Percentiles rank a stretch among this genome's conserved stretches.
These are phyloP conservation scores for Australoheros scitulus DNA, from an alignment of 2,113 vertebrate species.

Conservation along the genomic window DNA sequence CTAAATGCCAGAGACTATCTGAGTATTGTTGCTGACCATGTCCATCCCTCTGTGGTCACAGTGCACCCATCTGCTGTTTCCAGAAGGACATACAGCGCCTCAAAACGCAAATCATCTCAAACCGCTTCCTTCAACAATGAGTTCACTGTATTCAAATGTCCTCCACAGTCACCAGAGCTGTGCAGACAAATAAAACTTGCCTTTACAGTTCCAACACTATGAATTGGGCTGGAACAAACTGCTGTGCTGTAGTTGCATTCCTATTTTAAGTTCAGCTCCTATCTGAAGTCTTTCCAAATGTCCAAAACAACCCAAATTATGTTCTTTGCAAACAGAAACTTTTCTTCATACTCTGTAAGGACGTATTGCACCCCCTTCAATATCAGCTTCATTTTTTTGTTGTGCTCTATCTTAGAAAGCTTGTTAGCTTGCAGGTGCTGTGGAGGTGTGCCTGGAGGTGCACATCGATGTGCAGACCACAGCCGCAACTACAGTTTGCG, in stretches of 20 bases:
- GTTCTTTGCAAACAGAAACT: neutral
- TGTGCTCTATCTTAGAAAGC: too few species aligned
- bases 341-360: neutral
- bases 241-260: fast-evolving
- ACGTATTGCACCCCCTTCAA: neutral
- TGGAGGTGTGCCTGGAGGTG: too few species aligned
- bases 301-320: neutral
- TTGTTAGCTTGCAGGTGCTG: neutral
- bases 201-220: neutral
- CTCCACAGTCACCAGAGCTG: neutral
- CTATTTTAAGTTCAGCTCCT: neutral
- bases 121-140: neutral
- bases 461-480: neutral
- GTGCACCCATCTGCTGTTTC: neutral
- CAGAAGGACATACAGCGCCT: too few species aligned
- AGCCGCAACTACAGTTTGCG: neutral
- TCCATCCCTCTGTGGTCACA: neutral
- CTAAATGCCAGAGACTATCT: neutral
- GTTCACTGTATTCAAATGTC: neutral
- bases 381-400: neutral
- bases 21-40: neutral
- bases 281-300: neutral
- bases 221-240: neutral
- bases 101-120: neutral
- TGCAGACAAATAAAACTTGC: neutral